Evolutionary conservation across 2,888 invertebrate genomes (phyloP), one percentile per base, ranked within the genome.

Genomic region (Cryptocephalus primarius): DNA sequence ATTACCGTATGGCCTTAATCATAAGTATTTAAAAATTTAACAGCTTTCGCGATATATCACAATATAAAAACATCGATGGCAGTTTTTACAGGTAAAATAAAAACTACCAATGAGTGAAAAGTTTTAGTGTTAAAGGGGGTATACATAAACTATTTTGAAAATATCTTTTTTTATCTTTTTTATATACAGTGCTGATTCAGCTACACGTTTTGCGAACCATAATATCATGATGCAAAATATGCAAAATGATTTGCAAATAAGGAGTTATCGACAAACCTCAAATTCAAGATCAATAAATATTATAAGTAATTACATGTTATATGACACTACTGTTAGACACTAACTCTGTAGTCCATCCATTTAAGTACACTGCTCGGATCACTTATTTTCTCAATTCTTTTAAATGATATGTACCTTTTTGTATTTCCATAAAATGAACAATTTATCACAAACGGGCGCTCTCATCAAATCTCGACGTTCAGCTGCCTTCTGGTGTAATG

Each of bases 401-500:
- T 22, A 22, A 22, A 22, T 55, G 54, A 55, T 53, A 53, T 55
- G 54, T 55, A 55, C 53, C 39, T 48, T 48, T 48, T 45, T 36
- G n/a, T 12, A 36, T 36, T 11, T 11, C 36, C n/a, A 36, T 36
- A 11, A 36, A 36, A 4, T 22, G 22, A 4, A 22, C 2, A 22
- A 6, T 22, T 22, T 36, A 36, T 36, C 36, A 36, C 36, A 36
- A 36, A 6, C 36, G 36, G 36, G 2, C 36, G 36, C 12, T 36
- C n/a, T 36, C 36, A 36, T 36, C 36, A 2, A 11, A 36, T n/a
- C 12, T 36, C 36, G 36, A 34, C 9, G 34, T 9, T 34, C n/a
- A 22, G 22, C 36, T 36, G 36, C 36, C 36, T n/a, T 6, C 36
- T 36, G 36, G 36, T 89, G 76, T 91, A 91, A 77, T 89, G 89